Evolutionary conservation across 1,140 invertebrate species (phyloP).

Genomic region (Helicoverpa armigera): DNA sequence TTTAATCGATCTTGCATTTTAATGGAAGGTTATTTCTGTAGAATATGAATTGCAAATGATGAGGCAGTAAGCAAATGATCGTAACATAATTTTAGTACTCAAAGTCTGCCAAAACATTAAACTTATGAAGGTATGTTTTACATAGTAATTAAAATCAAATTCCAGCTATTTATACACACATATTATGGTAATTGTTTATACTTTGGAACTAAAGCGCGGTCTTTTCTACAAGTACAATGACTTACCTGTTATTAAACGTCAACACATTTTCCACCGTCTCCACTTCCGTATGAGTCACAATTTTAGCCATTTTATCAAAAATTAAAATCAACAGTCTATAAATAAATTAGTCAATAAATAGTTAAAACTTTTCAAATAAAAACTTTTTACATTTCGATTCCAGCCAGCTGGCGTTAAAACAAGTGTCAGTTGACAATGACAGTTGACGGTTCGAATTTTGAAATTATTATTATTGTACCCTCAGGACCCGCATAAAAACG

Average conservation of each 20-base stretch:
- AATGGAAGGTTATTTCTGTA: background rate
- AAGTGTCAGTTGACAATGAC: conserved; percentile 10
- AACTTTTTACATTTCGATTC: background rate
- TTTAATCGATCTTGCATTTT: background rate
- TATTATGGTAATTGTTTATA: too few species aligned
- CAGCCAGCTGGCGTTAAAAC: conserved; percentile 33
- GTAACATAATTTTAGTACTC: too few species aligned
- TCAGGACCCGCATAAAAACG: conserved; percentile 12
- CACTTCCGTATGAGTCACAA: conserved; percentile 65
- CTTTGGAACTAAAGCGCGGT: too few species aligned
- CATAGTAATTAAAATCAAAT: too few species aligned
- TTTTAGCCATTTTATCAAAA: conserved; percentile 62
- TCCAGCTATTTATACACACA: too few species aligned
- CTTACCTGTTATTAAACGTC: conserved; percentile 59
- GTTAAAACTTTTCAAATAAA: conserved; percentile 4
- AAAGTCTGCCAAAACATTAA: too few species aligned
- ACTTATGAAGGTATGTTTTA: too few species aligned
- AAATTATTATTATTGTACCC: conserved; percentile 7
- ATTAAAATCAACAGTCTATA: conserved; percentile 43
- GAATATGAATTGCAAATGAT: background rate
- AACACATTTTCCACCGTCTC: conserved; percentile 64
- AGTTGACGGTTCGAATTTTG: conserved; percentile 39
- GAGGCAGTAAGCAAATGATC: background rate
- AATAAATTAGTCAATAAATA: conserved; percentile 34
- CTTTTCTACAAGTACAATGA: conserved; percentile 2